These are phyloP conservation scores for Plusia festucae DNA, from an alignment of 2,888 invertebrate species.

Conservation along the genomic window DNA sequence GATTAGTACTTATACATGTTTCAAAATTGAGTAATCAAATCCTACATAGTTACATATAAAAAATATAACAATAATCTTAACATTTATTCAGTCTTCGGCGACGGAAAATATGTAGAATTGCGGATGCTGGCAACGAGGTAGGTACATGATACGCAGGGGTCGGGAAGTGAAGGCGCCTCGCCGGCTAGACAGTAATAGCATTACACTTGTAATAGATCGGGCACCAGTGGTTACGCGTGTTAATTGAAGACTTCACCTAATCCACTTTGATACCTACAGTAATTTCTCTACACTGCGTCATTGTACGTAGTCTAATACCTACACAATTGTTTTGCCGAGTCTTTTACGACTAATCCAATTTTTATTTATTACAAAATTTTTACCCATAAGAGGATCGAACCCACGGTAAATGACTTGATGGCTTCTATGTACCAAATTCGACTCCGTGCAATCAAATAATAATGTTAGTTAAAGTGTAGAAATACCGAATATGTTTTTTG, in stretches of 20 bases:
- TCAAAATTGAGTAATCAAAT: no score
- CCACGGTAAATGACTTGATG: not conserved
- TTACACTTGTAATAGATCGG: slow-evolving; percentile 24
- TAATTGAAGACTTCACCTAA: slow-evolving; percentile 11
- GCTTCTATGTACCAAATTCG: not conserved
- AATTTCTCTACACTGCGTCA: slow-evolving; percentile 6
- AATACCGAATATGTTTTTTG: slow-evolving; percentile 26
- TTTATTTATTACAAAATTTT: not conserved
- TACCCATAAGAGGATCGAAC: not conserved
- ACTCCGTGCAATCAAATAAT: not conserved
- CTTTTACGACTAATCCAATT: not conserved
- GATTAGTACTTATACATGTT: no score
- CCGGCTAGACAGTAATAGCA: slow-evolving; percentile 36
- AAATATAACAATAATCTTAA: no score
- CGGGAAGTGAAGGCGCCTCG: slow-evolving; percentile 32
- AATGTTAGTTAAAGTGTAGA: not conserved
- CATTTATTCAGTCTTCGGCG: no score
- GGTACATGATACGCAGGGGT: not conserved
- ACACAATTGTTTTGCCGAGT: not conserved
- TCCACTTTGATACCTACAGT: slow-evolving; percentile 10
- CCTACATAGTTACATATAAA: no score
- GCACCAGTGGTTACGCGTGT: slow-evolving; percentile 31
- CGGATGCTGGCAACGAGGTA: not conserved
- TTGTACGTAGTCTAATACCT: not conserved
- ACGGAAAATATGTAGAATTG: no score